Evolutionary conservation across 2,797 vertebrate species (phyloP).

Genomic region (Mallotus villosus): DNA sequence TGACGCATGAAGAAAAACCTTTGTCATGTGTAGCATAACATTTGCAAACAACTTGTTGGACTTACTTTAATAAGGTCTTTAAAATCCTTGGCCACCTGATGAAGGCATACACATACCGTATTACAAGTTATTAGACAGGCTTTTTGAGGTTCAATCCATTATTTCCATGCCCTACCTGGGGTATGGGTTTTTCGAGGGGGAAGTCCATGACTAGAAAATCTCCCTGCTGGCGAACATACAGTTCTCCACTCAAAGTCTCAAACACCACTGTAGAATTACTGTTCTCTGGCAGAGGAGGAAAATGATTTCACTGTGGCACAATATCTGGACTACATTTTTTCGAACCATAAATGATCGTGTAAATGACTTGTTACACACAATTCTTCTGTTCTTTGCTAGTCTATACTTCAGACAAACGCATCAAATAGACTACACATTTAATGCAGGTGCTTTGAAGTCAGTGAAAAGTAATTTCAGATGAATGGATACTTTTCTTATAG

Average conservation of each 20-base stretch:
- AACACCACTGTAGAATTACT: slow-evolving; percentile 80
- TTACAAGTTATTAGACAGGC: background rate
- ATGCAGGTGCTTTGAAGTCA: background rate
- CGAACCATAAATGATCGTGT: too few species aligned
- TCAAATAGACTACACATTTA: background rate
- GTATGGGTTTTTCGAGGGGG: slow-evolving; percentile 75
- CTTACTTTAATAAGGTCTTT: slow-evolving; percentile 83
- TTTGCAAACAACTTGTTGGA: slow-evolving; percentile 11
- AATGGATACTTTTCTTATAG: slow-evolving; percentile 75
- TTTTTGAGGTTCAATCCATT: background rate
- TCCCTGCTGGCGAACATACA: slow-evolving; percentile 73
- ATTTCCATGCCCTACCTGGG: background rate
- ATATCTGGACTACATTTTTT: background rate
- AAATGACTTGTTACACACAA: too few species aligned
- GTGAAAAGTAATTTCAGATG: background rate
- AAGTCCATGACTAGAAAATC: slow-evolving; percentile 83
- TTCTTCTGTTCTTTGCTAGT: background rate
- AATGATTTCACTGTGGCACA: background rate
- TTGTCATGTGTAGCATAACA: background rate
- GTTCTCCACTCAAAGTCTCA: slow-evolving; percentile 86
- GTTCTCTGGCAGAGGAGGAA: slow-evolving; percentile 73
- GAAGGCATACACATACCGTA: slow-evolving; percentile 5
- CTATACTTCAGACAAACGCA: background rate
- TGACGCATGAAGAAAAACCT: too few species aligned
- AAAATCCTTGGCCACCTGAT: slow-evolving; percentile 78